Evolutionary conservation across 2,797 vertebrate species (phyloP).

Genomic region (Yasuhikotakia modesta): DNA sequence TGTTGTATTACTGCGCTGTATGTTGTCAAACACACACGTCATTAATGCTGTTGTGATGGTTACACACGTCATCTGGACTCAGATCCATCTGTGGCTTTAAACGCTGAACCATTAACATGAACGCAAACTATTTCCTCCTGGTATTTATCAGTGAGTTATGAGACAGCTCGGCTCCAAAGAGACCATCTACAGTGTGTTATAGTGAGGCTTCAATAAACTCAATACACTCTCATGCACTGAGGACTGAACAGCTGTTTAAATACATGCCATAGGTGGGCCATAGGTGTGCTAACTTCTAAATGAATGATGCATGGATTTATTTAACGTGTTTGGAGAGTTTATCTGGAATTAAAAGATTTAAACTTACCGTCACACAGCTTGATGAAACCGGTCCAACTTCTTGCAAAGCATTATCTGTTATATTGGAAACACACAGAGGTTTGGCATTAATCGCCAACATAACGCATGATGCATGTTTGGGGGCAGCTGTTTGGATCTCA

Average conservation of each 20-base stretch:
- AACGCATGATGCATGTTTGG: background rate
- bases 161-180: constrained; percentile 69
- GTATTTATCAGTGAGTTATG: constrained; percentile 67
- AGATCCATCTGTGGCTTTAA: constrained; percentile 5
- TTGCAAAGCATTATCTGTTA: background rate
- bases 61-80: background rate
- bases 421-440: background rate
- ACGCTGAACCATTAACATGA: constrained; percentile 43
- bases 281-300: constrained; percentile 75
- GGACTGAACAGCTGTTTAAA: constrained; percentile 85
- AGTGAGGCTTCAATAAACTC: constrained; percentile 64
- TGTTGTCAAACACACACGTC: too few relatives aligned
- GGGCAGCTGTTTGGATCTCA: constrained; percentile 13
- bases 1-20: background rate
- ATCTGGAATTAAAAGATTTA: constrained; percentile 57
- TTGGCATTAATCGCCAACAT: too few relatives aligned
- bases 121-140: constrained; percentile 45
- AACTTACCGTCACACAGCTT: background rate
- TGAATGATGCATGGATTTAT: constrained; percentile 84
- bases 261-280: constrained; percentile 75
- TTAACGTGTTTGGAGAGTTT: constrained; percentile 62
- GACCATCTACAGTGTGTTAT: constrained; percentile 24
- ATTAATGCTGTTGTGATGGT: too few relatives aligned
- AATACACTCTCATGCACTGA: constrained; percentile 74
- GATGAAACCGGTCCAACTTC: background rate